Evolutionary conservation across 2,888 invertebrate species (phyloP).

Genomic region (Prionchulus punctatus): DNA sequence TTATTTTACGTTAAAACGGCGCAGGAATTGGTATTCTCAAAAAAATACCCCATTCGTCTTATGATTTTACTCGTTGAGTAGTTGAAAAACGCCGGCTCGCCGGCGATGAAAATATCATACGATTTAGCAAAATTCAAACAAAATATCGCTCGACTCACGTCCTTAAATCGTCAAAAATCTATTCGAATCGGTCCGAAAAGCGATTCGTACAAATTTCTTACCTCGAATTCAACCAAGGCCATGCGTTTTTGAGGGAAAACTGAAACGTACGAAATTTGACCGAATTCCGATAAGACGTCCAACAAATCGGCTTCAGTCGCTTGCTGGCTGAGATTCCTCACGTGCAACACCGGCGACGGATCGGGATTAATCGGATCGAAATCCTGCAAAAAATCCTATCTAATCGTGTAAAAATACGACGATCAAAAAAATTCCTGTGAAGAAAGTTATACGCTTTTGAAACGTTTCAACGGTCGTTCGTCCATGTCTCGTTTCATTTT

Average conservation of each 20-base stretch:
- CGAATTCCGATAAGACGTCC: constrained; percentile 38
- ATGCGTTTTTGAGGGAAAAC: constrained; percentile 23
- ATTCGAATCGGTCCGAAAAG: too few relatives aligned
- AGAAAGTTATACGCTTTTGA: neutral
- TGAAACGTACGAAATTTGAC: constrained; percentile 31
- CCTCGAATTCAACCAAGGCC: constrained; percentile 22
- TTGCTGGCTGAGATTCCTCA: constrained; percentile 35
- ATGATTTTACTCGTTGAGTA: constrained; percentile 37
- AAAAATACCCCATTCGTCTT: constrained; percentile 23
- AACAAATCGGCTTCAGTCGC: constrained; percentile 38
- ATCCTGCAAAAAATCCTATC: constrained; percentile 15
- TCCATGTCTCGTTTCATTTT: neutral
- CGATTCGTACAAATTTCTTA: constrained; percentile 2
- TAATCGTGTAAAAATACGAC: neutral
- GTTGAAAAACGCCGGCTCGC: constrained; percentile 36
- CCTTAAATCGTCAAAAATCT: too few relatives aligned
- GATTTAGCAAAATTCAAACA: too few relatives aligned
- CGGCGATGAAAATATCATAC: constrained; percentile 34
- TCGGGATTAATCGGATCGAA: constrained; percentile 37
- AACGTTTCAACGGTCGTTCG: neutral
- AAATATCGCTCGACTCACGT: too few relatives aligned
- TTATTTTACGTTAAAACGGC: neutral
- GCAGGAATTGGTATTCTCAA: neutral
- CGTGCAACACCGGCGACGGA: constrained; percentile 39
- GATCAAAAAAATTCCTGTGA: neutral